A percentile compares a stretch with the other conserved stretches of the same genome.
Conservation (phyloP, 2,888 invertebrate species). For the Parnassius mnemosyne region DNA sequence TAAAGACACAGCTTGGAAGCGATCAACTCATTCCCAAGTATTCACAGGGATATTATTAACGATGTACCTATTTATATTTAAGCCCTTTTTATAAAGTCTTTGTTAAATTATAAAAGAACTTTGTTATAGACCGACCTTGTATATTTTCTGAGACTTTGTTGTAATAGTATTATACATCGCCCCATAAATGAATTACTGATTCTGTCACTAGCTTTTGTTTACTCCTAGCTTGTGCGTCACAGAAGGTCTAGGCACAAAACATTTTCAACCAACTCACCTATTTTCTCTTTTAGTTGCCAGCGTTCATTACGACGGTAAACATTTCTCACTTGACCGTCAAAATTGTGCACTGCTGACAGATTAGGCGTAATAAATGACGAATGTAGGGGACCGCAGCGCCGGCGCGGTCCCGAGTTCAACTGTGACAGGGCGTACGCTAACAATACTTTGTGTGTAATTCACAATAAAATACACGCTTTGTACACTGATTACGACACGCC, state of each 20-base stretch:
- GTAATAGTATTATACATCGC: no score
- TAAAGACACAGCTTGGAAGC: no score
- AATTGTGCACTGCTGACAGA: constrained; percentile 38
- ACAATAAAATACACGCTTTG: constrained; percentile 77
- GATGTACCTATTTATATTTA: no score
- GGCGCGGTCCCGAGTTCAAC: constrained; percentile 60
- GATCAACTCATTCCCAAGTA: no score
- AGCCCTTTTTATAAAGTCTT: no score
- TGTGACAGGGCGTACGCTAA: constrained; percentile 67
- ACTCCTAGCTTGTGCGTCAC: no score
- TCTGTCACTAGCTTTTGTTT: no score
- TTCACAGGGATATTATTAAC: no score
- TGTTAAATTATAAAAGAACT: no score
- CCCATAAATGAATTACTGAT: no score
- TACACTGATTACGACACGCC: constrained; percentile 74
- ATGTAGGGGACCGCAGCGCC: constrained; percentile 55
- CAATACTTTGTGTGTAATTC: constrained; percentile 76
- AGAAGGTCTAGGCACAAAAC: not conserved
- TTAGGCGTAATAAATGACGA: constrained; percentile 37
- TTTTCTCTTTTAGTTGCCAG: constrained; percentile 1
- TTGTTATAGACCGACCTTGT: no score
- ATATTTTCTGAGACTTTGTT: no score
- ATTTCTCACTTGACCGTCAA: constrained; percentile 4
- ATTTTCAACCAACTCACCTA: constrained; percentile 12
- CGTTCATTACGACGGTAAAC: not conserved